phyloP scores from a whole-genome alignment of 2,888 invertebrate species.

The Aphrophora alni region DNA sequence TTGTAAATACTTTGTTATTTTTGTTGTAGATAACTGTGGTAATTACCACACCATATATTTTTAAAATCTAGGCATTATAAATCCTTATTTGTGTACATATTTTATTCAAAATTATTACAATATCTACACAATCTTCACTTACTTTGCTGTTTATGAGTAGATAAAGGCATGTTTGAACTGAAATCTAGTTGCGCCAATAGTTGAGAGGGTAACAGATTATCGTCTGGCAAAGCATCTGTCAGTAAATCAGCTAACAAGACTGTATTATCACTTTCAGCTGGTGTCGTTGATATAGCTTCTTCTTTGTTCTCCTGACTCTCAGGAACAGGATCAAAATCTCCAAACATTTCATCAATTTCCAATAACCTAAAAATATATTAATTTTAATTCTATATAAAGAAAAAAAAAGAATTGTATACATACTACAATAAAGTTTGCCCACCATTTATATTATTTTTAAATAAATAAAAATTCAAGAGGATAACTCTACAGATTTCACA shows the following conservation, averaged over 20 bases:
- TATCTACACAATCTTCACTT: too few species aligned
- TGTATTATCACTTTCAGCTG: slow-evolving; percentile 4
- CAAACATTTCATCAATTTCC: slow-evolving; percentile 40
- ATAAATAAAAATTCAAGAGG: background rate
- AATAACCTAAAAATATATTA: slow-evolving; percentile 33
- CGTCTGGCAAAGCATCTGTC: slow-evolving; percentile 36
- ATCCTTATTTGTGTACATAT: too few species aligned
- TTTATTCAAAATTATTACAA: too few species aligned
- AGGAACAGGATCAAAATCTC: slow-evolving; percentile 34
- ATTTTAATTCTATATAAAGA: background rate
- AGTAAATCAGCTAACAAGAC: slow-evolving; percentile 38
- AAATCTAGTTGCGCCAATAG: slow-evolving; percentile 40
- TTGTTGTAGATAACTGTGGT: too few species aligned
- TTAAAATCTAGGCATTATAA: too few species aligned
- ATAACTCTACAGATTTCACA: too few species aligned
- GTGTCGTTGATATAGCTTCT: slow-evolving; percentile 24
- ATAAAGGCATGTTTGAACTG: background rate
- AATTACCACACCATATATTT: too few species aligned
- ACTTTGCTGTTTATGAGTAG: background rate
- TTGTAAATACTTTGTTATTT: too few species aligned
- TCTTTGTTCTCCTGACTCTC: slow-evolving; percentile 16
- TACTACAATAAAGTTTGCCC: background rate
- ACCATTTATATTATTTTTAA: too few species aligned
- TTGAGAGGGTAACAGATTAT: slow-evolving; percentile 47
- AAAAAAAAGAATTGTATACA: background rate